Base-by-base conservation (phyloP, 2,888 invertebrate genomes). In the Sialis fuliginosa region DNA sequence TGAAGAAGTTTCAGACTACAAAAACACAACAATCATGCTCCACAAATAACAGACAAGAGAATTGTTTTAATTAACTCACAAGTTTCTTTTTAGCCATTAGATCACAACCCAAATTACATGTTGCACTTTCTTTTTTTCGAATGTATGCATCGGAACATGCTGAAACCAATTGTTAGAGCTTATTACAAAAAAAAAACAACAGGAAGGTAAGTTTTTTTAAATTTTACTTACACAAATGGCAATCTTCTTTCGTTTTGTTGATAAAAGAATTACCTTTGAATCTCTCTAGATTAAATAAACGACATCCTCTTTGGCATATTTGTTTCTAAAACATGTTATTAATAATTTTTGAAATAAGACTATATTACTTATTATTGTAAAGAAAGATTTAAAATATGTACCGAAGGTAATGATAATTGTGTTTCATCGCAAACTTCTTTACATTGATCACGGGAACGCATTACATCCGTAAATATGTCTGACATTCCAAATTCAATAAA, bases 111-210 rank as follows among this genome's bases (percentile, higher is more conserved):
- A 37, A 22, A 22, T 33, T 42, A 37, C 47, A 47, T 7, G 31
- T 35, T 6, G 10, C 34, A 22, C 22, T 33, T 22, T 42, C 40
- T 33, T 46, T 46, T 10, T 31, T 40, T 22, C 40, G 40, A n/a
- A 34, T 10, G 37, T 47, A 47, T n/a, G 47, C 31, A 33, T 42
- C 47, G n/a, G 42, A 34, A 30, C 47, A 47, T 9, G 47, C 47
- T 47, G 39, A 22, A 10, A 22, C 22, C 22, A 22, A 22, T 22
- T 22, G 22, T 22, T 22, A 4, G 4, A 2, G 22, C 2, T 2
- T 22, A 22, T 22, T 22, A 22, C 22, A 22, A 22, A 22, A 22
- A 4, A 22, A 22, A 22, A 2, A 2, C 22, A 22, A 22, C 22
- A 22, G 22, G 2, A 4, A 22, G 22, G 22, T 22, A 3, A n/a